Evolutionary conservation across 2,797 vertebrate genomes (phyloP).

Genomic region (Cetoscarus ocellatus): DNA sequence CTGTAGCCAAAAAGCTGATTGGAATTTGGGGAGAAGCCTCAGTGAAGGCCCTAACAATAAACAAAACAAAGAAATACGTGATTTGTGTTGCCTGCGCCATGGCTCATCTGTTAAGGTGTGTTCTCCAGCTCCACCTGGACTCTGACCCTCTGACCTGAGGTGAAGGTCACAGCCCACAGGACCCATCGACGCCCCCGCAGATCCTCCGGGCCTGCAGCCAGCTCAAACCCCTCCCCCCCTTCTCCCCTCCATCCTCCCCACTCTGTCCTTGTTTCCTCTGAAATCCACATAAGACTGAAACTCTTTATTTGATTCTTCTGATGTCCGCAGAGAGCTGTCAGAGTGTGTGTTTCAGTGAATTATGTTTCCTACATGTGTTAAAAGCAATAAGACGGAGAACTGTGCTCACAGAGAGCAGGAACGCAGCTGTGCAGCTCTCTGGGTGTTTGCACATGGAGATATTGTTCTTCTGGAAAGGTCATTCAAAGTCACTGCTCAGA

Average conservation of each 20-base stretch:
- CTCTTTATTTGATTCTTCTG: constrained; percentile 15
- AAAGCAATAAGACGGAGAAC: background rate
- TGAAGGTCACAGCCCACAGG: constrained; percentile 44
- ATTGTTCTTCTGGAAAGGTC: constrained; percentile 3
- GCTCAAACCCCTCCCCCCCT: background rate
- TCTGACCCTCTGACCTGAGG: constrained; percentile 49
- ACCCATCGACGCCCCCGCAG: constrained; percentile 26
- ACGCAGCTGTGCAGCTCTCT: constrained; percentile 4
- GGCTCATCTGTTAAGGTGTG: background rate
- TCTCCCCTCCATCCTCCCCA: no score
- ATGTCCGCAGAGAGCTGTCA: constrained; percentile 12
- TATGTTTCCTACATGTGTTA: background rate
- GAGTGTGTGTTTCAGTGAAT: constrained; percentile 9
- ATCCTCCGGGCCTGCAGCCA: constrained; percentile 13
- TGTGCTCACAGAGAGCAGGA: background rate
- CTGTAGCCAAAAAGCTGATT: constrained; percentile 20
- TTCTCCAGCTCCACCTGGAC: constrained; percentile 52
- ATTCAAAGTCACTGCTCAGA: background rate
- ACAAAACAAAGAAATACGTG: background rate
- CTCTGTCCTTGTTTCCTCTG: constrained; percentile 6
- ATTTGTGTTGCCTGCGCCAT: constrained; percentile 3
- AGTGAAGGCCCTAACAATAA: constrained; percentile 1
- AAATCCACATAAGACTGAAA: background rate
- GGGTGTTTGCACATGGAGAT: constrained; percentile 9
- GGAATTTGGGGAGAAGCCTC: constrained; percentile 35